phyloP scores from a whole-genome alignment of 92 coral and sea anemone species.

The Parazoanthus darwini region DNA sequence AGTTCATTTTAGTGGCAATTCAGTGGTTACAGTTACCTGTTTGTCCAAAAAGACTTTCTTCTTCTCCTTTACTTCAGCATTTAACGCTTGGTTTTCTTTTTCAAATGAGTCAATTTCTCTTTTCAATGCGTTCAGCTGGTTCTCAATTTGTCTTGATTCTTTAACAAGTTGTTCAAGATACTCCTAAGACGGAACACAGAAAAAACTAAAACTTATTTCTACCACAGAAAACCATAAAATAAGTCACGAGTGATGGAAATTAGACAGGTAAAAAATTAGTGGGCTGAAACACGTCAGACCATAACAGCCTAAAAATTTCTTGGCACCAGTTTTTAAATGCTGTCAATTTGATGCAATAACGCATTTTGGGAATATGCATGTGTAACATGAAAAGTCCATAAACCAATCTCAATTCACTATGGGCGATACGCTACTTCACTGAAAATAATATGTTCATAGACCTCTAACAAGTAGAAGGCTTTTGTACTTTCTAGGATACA shows the following conservation, averaged over 20 bases:
- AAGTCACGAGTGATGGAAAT: not conserved
- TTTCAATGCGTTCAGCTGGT: not conserved
- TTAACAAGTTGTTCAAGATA: not conserved
- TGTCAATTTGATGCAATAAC: no score
- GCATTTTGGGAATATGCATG: no score
- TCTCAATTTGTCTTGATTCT: not conserved
- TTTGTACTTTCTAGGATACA: no score
- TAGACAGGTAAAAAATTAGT: no score
- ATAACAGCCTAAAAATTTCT: no score
- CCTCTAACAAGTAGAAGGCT: no score
- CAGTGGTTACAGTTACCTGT: not conserved
- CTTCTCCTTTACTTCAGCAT: not conserved
- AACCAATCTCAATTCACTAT: no score
- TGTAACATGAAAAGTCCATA: no score
- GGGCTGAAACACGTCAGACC: no score
- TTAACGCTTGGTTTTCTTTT: not conserved
- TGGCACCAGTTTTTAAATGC: no score
- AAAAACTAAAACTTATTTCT: not conserved
- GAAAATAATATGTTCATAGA: no score
- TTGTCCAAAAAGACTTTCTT: not conserved
- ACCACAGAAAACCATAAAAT: not conserved
- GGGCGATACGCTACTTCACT: no score
- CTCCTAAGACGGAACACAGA: not conserved
- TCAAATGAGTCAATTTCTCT: not conserved
- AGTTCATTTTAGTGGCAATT: not conserved